Evolutionary conservation across 2,888 invertebrate species (phyloP).

Genomic region (Dynastes hyllus): DNA sequence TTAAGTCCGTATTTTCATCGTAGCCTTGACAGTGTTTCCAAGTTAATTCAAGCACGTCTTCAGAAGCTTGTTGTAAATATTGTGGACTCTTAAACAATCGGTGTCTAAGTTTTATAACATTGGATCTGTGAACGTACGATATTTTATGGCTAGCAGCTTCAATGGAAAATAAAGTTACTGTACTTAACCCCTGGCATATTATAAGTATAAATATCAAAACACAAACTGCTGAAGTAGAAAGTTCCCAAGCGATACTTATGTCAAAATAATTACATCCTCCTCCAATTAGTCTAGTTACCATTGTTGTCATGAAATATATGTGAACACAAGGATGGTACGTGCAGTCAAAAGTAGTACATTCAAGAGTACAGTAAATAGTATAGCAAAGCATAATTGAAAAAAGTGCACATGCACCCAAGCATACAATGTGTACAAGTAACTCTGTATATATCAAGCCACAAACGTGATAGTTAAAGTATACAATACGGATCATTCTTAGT

Average conservation of each 20-base stretch:
- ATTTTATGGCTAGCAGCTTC: conserved; percentile 24
- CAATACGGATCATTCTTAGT: conserved; percentile 31
- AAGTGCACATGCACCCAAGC: conserved; percentile 6
- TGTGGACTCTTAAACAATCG: conserved; percentile 31
- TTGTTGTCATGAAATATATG: conserved; percentile 3
- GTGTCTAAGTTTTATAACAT: conserved; percentile 30
- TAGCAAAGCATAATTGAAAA: conserved; percentile 26
- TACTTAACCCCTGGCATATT: conserved; percentile 6
- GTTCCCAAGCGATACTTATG: conserved; percentile 32
- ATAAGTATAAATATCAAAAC: conserved; percentile 39
- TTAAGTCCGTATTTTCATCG: conserved; percentile 35
- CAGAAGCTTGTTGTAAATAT: conserved; percentile 38
- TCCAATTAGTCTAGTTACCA: conserved; percentile 16
- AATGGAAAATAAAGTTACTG: conserved; percentile 28
- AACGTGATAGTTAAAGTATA: conserved; percentile 22
- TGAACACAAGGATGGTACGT: conserved; percentile 6
- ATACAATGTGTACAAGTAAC: conserved; percentile 32
- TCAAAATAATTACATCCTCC: conserved; percentile 23
- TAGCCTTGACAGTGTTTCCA: conserved; percentile 50
- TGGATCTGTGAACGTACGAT: conserved; percentile 25
- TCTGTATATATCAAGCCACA: conserved; percentile 22
- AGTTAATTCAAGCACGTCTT: conserved; percentile 32
- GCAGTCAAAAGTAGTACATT: conserved; percentile 12
- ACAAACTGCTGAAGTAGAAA: conserved; percentile 8
- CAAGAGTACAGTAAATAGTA: conserved; percentile 35